Evolutionary conservation across 1,140 invertebrate species (phyloP).

Genomic region (Probaryconus sp.): DNA sequence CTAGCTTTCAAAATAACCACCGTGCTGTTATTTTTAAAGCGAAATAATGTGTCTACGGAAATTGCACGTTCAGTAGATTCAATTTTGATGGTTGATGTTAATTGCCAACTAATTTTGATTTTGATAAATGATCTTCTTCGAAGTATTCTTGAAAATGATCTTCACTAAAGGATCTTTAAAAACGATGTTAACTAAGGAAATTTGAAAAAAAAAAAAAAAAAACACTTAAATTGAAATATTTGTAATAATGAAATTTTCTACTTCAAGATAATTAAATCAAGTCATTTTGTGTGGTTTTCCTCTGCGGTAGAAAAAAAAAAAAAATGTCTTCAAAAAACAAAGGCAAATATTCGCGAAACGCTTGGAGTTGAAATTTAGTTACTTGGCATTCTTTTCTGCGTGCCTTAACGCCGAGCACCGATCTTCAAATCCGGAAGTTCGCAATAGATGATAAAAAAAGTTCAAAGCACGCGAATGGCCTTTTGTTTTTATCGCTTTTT

Average conservation of each 20-base stretch:
- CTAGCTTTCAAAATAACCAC: slow-evolving; percentile 25
- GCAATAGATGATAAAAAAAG: slow-evolving; percentile 29
- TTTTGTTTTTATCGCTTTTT: slow-evolving; percentile 52
- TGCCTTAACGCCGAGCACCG: slow-evolving; percentile 16
- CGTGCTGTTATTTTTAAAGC: slow-evolving; percentile 15
- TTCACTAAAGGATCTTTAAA: too few relatives aligned
- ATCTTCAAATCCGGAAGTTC: slow-evolving; percentile 40
- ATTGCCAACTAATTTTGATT: too few relatives aligned
- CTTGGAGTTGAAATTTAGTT: slow-evolving; percentile 1
- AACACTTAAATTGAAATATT: neutral
- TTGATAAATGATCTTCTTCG: too few relatives aligned
- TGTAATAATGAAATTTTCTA: too few relatives aligned
- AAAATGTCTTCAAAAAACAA: neutral
- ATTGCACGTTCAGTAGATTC: too few relatives aligned
- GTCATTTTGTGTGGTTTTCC: too few relatives aligned
- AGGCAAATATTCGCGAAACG: neutral
- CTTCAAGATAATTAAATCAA: too few relatives aligned
- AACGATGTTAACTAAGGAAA: neutral
- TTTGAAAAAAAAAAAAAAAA: neutral
- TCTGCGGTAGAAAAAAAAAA: too few relatives aligned
- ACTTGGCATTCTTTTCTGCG: slow-evolving; percentile 21
- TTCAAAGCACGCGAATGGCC: slow-evolving; percentile 45
- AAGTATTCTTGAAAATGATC: too few relatives aligned
- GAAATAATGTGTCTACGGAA: too few relatives aligned
- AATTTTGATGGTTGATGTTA: too few relatives aligned